Evolutionary conservation across 2,888 invertebrate species (phyloP), one percentile per base, ranked within the genome.

Genomic region (Nezara viridula): DNA sequence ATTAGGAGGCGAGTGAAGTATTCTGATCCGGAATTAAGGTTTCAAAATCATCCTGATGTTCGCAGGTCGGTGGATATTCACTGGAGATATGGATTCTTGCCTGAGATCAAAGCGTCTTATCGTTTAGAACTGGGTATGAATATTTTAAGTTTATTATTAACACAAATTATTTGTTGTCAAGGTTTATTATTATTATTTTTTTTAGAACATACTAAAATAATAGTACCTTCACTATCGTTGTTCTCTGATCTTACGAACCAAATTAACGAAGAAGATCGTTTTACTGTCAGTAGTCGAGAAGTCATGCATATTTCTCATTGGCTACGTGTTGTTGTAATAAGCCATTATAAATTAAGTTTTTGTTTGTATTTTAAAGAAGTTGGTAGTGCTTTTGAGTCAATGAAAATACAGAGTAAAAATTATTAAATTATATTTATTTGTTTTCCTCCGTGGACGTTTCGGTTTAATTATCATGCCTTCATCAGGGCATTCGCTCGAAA

Each of bases 31-130:
- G 81, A 88, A 49, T 93, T 96, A 91, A 94, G 95, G 91, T 95
- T 94, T 91, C 94, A 94, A 90, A 95, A 95, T 92, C 94, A 94
- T n/a, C 94, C 95, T 86, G 93, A 94, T 89, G 92, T 94, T 90
- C 94, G 95, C 90, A 94, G 94, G 92, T 94, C 94, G 90, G 94
- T 96, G 24, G 96, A 96, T 91, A 96, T 96, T 92, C 95, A 95
- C 91, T 94, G 96, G 90, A 93, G 96, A 50, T 96, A 96, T 92
- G 49, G 85, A 12, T 94, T 95, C 91, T 94, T 94, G 40, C 93
- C 94, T 89, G 93, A 92, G 37, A 94, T 95, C 90, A 94, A 95
- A 91, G 93, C 93, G 90, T 92, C 93, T 88, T 95, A 95, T 92
- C 95, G 95, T 92, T 93, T 94, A 91, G 94, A 95, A 91, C 93